phyloP scores from a whole-genome alignment of 1,140 invertebrate genomes.

The Archegozetes longisetosus region DNA sequence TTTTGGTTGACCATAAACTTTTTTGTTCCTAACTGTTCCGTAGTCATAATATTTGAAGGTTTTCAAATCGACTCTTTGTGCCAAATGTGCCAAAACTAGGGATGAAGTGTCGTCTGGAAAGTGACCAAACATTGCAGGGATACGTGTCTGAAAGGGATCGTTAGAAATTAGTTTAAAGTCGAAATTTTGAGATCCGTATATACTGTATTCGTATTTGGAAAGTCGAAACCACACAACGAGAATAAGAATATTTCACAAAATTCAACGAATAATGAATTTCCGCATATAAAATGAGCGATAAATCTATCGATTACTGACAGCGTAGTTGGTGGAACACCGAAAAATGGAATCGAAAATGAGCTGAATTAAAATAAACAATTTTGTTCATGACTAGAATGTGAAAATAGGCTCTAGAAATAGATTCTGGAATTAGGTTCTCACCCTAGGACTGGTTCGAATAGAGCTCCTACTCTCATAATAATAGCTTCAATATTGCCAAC shows the following conservation, averaged over 20 bases:
- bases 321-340: not conserved
- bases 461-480: not conserved
- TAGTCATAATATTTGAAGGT: constrained; percentile 18
- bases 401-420: no score
- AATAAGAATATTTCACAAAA: constrained; percentile 3
- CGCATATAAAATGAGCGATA: constrained; percentile 3
- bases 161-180: not conserved
- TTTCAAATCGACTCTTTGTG: constrained; percentile 2
- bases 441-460: not conserved
- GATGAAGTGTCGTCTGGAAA: constrained; percentile 10
- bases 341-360: not conserved
- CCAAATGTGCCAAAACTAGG: constrained; percentile 7
- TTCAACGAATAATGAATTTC: not conserved
- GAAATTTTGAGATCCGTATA: not conserved
- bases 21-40: constrained; percentile 2
- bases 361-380: no score
- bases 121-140: not conserved
- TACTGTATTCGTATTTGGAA: constrained; percentile 2
- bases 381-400: no score
- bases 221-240: constrained; percentile 3
- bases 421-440: not conserved
- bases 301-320: not conserved
- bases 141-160: not conserved
- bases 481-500: constrained; percentile 23
- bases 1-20: not conserved